Evolutionary conservation across 2,113 vertebrate genomes (phyloP).

Genomic region (Coregonus clupeaformis): DNA sequence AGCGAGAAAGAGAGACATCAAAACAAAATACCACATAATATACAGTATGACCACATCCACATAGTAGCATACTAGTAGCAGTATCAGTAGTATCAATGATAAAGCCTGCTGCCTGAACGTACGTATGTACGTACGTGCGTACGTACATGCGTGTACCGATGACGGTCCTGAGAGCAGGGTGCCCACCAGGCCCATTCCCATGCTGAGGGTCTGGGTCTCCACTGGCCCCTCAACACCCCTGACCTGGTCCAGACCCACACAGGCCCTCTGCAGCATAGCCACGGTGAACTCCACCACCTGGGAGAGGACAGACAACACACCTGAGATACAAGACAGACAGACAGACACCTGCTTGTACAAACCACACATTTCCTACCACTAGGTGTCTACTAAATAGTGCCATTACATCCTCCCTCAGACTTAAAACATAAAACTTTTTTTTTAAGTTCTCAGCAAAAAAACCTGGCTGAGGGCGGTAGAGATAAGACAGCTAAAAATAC

Average conservation of each 20-base stretch:
- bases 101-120: not conserved
- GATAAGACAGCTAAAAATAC: slow-evolving; percentile 30
- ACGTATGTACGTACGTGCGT: no score
- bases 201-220: slow-evolving; percentile 86
- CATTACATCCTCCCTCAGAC: not conserved
- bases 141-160: slow-evolving; percentile 81
- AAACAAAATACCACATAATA: not conserved
- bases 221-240: slow-evolving; percentile 50
- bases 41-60: not conserved
- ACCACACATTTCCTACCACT: not conserved
- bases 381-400: not conserved
- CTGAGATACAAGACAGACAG: no score
- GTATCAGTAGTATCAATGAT: not conserved
- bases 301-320: not conserved
- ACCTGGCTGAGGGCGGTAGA: slow-evolving; percentile 2
- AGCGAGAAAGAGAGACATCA: not conserved
- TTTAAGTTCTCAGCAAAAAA: not conserved
- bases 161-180: slow-evolving; percentile 81
- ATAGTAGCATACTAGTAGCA: not conserved
- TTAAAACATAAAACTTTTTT: not conserved
- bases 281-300: slow-evolving; percentile 88
- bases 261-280: slow-evolving; percentile 81
- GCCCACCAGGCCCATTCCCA: slow-evolving; percentile 90
- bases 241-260: slow-evolving; percentile 57
- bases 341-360: not conserved